Evolutionary conservation across 2,888 invertebrate species (phyloP).

Genomic region (Rambutsinella grinnellia): DNA sequence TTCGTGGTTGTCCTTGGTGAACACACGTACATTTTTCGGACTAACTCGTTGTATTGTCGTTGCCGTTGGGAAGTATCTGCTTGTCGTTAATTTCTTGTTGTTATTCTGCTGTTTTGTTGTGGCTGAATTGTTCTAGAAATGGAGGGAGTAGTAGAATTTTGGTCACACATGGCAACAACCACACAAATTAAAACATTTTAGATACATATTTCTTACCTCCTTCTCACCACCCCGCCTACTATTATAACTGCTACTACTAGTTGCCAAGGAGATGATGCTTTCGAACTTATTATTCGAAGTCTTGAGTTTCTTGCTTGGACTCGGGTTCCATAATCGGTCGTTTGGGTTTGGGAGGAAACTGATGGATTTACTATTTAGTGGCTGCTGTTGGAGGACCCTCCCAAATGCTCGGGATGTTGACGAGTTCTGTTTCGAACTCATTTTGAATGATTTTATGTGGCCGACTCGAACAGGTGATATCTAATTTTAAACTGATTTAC

Average conservation of each 20-base stretch:
- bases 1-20: background rate
- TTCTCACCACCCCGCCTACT: too few relatives aligned
- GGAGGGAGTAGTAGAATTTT: too few relatives aligned
- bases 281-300: too few relatives aligned
- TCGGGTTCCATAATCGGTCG: constrained; percentile 6
- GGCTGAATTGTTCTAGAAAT: background rate
- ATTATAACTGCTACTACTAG: too few relatives aligned
- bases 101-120: background rate
- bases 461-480: too few relatives aligned
- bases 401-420: constrained; percentile 12
- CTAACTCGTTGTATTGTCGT: background rate
- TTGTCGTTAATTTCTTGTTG: background rate
- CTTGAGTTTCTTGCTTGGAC: constrained; percentile 14
- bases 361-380: background rate
- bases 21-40: background rate
- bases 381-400: constrained; percentile 4
- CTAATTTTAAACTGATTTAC: too few relatives aligned
- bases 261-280: too few relatives aligned
- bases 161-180: too few relatives aligned
- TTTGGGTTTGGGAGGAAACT: background rate
- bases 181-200: too few relatives aligned
- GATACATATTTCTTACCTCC: too few relatives aligned
- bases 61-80: background rate
- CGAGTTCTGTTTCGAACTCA: too few relatives aligned
- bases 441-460: too few relatives aligned